These are phyloP conservation scores for Holothuria glaberrima DNA, from an alignment of 35 echinoderm and acorn worm genomes.

Conservation along the genomic window DNA sequence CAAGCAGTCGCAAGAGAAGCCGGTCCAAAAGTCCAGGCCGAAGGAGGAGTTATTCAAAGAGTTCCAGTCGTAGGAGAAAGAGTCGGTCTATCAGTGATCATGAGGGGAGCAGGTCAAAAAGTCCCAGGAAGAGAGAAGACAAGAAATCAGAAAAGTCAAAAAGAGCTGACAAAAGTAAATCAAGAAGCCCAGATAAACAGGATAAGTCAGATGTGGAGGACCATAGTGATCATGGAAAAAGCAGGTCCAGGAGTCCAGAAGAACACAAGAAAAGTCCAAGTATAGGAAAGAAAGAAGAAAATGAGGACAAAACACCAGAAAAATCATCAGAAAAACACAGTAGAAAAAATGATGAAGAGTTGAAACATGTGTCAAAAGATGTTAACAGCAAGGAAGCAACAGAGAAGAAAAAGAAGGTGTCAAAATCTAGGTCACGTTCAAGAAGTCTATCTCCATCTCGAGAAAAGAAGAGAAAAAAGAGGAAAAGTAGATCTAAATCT, in stretches of 20 bases:
- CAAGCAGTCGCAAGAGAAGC: slow-evolving; percentile 31
- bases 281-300: not conserved
- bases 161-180: slow-evolving; percentile 1
- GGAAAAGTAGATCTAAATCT: slow-evolving; percentile 35
- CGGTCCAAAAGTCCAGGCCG: not conserved
- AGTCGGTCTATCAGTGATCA: not conserved
- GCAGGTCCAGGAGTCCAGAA: slow-evolving; percentile 21
- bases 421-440: not conserved
- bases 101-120: slow-evolving; percentile 30
- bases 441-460: not conserved
- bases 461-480: not conserved
- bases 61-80: slow-evolving; percentile 6
- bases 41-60: slow-evolving; percentile 13
- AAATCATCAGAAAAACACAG: not conserved
- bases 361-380: not conserved
- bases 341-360: not conserved
- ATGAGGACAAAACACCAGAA: not conserved
- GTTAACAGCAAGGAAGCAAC: not conserved
- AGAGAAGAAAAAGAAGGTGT: not conserved
- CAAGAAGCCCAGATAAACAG: not conserved
- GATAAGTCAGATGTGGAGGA: slow-evolving; percentile 16
- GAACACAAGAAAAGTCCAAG: slow-evolving; percentile 8
- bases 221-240: not conserved
- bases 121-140: slow-evolving; percentile 21
- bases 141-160: slow-evolving; percentile 6